These are phyloP conservation scores for Haliclona indistincta DNA, from an alignment of 37 sponge, comb jelly and placozoan genomes.

Conservation along the genomic window DNA sequence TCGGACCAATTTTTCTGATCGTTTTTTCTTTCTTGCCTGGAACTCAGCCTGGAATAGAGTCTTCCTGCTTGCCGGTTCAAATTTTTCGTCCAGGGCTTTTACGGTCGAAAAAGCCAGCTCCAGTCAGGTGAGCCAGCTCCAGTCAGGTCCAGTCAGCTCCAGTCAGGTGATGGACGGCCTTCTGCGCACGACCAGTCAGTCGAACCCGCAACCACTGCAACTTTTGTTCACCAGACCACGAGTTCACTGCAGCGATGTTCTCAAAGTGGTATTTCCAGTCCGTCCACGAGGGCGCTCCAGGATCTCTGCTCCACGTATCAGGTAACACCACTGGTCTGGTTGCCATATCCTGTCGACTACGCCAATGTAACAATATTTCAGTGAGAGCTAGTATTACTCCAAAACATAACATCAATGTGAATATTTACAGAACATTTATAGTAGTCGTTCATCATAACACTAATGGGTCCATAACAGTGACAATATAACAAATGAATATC, in stretches of 20 bases:
- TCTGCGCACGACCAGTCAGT: slow-evolving; percentile 13
- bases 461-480: no score
- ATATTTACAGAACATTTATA: no score
- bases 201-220: slow-evolving; percentile 11
- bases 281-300: neutral
- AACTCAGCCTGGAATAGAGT: slow-evolving; percentile 1
- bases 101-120: no score
- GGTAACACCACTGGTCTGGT: slow-evolving; percentile 10
- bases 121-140: no score
- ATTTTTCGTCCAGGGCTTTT: neutral
- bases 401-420: no score
- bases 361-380: slow-evolving; percentile 16
- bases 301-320: neutral
- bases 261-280: slow-evolving; percentile 18
- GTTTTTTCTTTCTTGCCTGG: slow-evolving; percentile 2
- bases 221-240: slow-evolving; percentile 5
- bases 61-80: slow-evolving; percentile 14
- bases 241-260: slow-evolving; percentile 14
- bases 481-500: no score
- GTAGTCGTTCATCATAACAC: no score
- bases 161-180: slow-evolving; percentile 3
- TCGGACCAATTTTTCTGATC: neutral
- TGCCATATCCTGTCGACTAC: slow-evolving; percentile 24
- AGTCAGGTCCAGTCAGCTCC: no score
- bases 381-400: neutral